Conservation (phyloP, 2,888 invertebrate species). For the Notocelia uddmanniana region DNA sequence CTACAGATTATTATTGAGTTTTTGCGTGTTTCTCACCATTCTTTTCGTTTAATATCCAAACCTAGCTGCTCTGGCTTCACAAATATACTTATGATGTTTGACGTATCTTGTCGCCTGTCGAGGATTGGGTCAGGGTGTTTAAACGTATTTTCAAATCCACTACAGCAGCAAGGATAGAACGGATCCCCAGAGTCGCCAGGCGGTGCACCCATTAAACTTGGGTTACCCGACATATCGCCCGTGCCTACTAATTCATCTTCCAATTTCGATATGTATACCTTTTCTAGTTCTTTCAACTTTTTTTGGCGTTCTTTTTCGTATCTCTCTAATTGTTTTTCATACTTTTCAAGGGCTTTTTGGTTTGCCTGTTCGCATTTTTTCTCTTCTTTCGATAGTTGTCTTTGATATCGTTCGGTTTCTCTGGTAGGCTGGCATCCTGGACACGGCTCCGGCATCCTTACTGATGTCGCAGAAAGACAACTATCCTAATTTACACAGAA, state of each 20-base stretch:
- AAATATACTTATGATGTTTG: conserved; percentile 32
- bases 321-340: conserved; percentile 20
- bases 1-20: too few relatives aligned
- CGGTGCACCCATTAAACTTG: conserved; percentile 11
- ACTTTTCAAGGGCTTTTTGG: conserved; percentile 5
- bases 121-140: conserved; percentile 16
- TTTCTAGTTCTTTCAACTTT: conserved; percentile 14
- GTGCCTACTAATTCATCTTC: conserved; percentile 26
- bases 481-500: background rate
- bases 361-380: conserved; percentile 19
- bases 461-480: background rate
- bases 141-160: background rate
- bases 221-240: conserved; percentile 13
- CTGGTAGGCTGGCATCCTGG: conserved; percentile 24
- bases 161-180: conserved; percentile 21
- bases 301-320: conserved; percentile 18
- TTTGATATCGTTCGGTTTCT: conserved; percentile 2
- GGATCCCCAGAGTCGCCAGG: conserved; percentile 17
- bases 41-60: conserved; percentile 17
- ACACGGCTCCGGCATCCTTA: conserved; percentile 14
- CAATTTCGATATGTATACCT: conserved; percentile 10
- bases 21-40: conserved; percentile 5
- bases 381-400: conserved; percentile 20
- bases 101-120: conserved; percentile 24
- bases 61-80: conserved; percentile 25